Base-by-base conservation (phyloP, 2,888 invertebrate species). In the Andrena trimmerana region DNA sequence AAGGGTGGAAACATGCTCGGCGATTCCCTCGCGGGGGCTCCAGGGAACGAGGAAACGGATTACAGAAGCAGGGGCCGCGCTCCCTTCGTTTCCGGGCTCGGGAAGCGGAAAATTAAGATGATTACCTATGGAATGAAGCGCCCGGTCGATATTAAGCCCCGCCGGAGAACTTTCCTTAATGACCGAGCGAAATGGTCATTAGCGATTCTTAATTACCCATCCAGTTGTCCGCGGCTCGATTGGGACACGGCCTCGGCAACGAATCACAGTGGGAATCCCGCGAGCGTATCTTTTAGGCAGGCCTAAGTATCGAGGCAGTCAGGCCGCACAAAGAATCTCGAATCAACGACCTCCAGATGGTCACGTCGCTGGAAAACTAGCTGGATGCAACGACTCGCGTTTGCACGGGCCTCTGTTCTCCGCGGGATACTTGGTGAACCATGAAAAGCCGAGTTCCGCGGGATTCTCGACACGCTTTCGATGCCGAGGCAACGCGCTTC, bases 121-220 rank as follows among this genome's bases (percentile, higher is more conserved):
- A 84, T 89, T 88, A 83, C 74, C 83, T 83, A 83, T 74, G 81
- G 85, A 81, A 84, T 57, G 77, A 84, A 83, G 57, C 85, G 68
- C 31, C 42, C 48, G 67, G 68, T 67, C 75, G 77, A 85, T 77
- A 78, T 73, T 67, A 63, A 74, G 72, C 70, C n/a, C 60, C 52
- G 24, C 42, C 24, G 29, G 66, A 60, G 70, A 83, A 80, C 57
- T 86, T 89, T 78, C 81, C 84, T 86, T 86, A 88, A 88, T 84
- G 83, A 82, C 66, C 82, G 77, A 73, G 79, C 83, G 82, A 85
- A 87, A 78, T 77, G 86, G 65, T 90, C 90, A 85, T 88, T 89
- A 89, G 78, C 81, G 80, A 83, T 85, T 86, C 69, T 88, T 86
- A 80, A 80, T 81, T 70, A 69, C 29, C 65, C 27, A 50, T 63